Evolutionary conservation across 1,140 invertebrate genomes (phyloP).

Genomic region (Venustaconcha ellipsiformis): DNA sequence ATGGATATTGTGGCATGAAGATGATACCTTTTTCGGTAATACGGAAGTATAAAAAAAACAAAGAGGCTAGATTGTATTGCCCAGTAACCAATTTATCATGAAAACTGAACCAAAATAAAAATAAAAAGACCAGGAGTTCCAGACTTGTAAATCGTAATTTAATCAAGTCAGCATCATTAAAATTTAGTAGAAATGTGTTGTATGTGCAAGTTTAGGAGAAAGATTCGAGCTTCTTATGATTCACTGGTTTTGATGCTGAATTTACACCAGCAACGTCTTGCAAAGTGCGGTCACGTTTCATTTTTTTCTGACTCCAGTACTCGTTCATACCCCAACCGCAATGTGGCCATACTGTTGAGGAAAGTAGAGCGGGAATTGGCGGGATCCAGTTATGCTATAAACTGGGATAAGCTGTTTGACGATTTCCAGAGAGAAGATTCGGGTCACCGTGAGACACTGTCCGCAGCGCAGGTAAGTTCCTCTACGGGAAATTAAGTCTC

Average conservation of each 20-base stretch:
- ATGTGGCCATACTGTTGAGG: constrained; percentile 33
- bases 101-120: no score
- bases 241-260: not conserved
- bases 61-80: no score
- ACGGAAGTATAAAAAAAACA: no score
- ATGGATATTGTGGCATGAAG: no score
- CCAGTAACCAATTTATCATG: no score
- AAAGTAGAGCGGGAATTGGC: constrained; percentile 22
- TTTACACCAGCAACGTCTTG: not conserved
- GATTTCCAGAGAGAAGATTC: constrained; percentile 22
- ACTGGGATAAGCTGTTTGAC: constrained; percentile 21
- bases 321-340: constrained; percentile 28
- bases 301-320: constrained; percentile 10
- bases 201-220: no score
- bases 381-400: constrained; percentile 14
- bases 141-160: no score
- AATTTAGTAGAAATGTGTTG: no score
- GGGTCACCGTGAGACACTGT: constrained; percentile 34
- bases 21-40: no score
- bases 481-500: not conserved
- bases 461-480: constrained; percentile 25
- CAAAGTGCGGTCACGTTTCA: not conserved
- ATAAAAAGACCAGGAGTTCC: no score
- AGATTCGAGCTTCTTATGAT: no score
- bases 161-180: no score